Conservation (phyloP, 2,113 vertebrate species). For the Triplophysa rosa region DNA sequence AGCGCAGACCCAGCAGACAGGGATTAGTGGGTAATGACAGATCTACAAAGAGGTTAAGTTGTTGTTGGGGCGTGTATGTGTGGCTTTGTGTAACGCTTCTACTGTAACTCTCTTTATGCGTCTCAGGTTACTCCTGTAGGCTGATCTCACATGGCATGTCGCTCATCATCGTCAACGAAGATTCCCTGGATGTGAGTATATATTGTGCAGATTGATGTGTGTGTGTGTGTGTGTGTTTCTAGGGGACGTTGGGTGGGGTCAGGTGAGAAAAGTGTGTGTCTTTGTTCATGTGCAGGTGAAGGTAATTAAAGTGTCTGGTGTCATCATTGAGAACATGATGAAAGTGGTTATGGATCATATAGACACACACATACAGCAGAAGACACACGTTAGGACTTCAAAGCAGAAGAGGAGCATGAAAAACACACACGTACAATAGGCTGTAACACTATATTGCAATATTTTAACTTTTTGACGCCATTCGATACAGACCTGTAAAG, state of each 20-base stretch:
- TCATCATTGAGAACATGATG: conserved; percentile 67
- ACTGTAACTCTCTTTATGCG: conserved; percentile 42
- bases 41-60: conserved; percentile 27
- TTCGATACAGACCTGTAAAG: no score
- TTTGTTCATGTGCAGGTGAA: conserved; percentile 72
- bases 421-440: conserved; percentile 12
- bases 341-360: conserved; percentile 56
- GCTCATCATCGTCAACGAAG: conserved; percentile 94
- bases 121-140: conserved; percentile 92
- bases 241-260: conserved; percentile 36
- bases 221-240: conserved; percentile 28
- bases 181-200: conserved; percentile 93
- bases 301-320: conserved; percentile 78
- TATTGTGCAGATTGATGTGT: conserved; percentile 33
- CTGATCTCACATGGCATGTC: conserved; percentile 95
- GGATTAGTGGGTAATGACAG: conserved; percentile 28
- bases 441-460: no score
- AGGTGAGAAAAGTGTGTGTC: conserved; percentile 55
- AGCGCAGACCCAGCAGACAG: background rate
- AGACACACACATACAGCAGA: conserved; percentile 31
- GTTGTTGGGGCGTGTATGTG: conserved; percentile 30
- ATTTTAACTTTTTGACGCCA: no score
- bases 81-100: conserved; percentile 7
- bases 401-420: conserved; percentile 18
- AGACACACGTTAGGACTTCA: conserved; percentile 35